phyloP scores from a whole-genome alignment of 2,888 invertebrate species.

The Spilosoma lubricipeda region DNA sequence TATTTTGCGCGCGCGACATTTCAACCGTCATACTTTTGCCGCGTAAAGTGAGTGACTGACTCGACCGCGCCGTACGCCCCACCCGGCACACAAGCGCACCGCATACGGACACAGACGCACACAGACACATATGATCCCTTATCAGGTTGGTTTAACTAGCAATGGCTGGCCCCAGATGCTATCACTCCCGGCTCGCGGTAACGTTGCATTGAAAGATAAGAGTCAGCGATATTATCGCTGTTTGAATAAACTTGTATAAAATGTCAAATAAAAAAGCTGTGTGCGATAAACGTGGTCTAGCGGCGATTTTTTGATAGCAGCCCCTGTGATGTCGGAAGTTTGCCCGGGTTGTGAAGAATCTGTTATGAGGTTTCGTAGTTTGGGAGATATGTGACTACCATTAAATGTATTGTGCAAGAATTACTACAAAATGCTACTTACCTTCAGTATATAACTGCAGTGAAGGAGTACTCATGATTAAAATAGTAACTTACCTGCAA shows the following conservation, averaged over 20 bases:
- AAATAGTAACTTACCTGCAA: conserved; percentile 48
- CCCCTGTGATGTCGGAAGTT: conserved; percentile 56
- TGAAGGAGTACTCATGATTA: not conserved
- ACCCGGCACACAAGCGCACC: conserved; percentile 67
- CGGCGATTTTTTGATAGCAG: conserved; percentile 75
- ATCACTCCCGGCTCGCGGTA: conserved; percentile 84
- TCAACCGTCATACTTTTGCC: conserved; percentile 84
- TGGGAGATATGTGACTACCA: not conserved
- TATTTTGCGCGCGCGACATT: conserved; percentile 54
- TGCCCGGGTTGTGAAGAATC: conserved; percentile 37
- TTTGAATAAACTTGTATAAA: conserved; percentile 87
- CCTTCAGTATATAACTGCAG: not conserved
- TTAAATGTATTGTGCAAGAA: not conserved
- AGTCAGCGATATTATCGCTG: conserved; percentile 83
- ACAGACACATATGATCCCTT: conserved; percentile 76
- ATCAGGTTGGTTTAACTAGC: conserved; percentile 85
- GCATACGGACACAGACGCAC: conserved; percentile 63
- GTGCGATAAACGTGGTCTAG: conserved; percentile 76
- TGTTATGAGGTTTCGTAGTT: conserved; percentile 33
- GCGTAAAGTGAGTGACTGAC: conserved; percentile 84
- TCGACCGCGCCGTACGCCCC: conserved; percentile 71
- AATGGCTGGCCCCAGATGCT: conserved; percentile 84
- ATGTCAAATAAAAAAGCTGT: conserved; percentile 85
- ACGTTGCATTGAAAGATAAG: conserved; percentile 87
- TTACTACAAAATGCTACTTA: not conserved